These are phyloP conservation scores for Melanostoma mellinum DNA, from an alignment of 2,888 invertebrate genomes.

Conservation along the genomic window DNA sequence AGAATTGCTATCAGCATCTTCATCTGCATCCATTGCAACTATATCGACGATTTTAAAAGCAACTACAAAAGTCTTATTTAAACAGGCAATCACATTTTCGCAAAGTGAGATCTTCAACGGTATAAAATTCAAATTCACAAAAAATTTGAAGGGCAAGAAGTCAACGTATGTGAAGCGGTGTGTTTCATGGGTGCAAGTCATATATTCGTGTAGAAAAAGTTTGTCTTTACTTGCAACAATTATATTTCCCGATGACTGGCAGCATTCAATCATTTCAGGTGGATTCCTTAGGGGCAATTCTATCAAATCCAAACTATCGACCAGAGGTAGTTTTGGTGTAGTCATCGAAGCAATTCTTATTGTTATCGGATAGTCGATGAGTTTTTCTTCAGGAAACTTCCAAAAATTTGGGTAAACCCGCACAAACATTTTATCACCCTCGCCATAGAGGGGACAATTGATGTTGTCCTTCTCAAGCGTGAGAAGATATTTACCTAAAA, in stretches of 20 bases:
- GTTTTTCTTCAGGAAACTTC: conserved; percentile 79
- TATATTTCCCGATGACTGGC: conserved; percentile 83
- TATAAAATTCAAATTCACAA: conserved; percentile 85
- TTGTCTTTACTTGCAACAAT: conserved; percentile 80
- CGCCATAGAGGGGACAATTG: conserved; percentile 80
- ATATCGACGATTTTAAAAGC: conserved; percentile 84
- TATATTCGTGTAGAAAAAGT: conserved; percentile 84
- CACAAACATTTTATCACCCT: conserved; percentile 82
- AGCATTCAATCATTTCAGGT: conserved; percentile 85
- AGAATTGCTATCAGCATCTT: conserved; percentile 77
- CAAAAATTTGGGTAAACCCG: conserved; percentile 89
- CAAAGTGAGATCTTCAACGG: conserved; percentile 85
- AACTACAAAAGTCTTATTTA: conserved; percentile 85
- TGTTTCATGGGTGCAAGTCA: conserved; percentile 86
- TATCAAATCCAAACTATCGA: conserved; percentile 88
- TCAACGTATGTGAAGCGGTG: conserved; percentile 86
- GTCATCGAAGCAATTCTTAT: conserved; percentile 88
- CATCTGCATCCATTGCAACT: conserved; percentile 74
- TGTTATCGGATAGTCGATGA: conserved; percentile 83
- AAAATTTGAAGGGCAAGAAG: conserved; percentile 86
- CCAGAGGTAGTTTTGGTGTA: conserved; percentile 87
- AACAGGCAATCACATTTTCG: conserved; percentile 87
- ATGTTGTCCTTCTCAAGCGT: conserved; percentile 80
- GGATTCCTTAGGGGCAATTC: conserved; percentile 86
- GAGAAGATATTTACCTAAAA: conserved; percentile 78